phyloP scores from a whole-genome alignment of 2,888 invertebrate genomes.

The Lasioglossum pauxillum region DNA sequence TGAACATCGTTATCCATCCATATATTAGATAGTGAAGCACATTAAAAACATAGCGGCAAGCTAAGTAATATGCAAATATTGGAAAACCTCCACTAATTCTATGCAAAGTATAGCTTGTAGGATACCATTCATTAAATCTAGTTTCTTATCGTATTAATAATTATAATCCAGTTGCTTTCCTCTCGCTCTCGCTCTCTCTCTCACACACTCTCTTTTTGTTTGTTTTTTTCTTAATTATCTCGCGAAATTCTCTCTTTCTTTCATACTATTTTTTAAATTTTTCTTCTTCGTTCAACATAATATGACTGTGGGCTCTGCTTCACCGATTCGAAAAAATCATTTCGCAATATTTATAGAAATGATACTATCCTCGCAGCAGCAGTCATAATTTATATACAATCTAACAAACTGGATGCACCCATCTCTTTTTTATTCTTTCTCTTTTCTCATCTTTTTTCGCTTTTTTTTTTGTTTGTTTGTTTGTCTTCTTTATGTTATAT shows the following conservation, averaged over 20 bases:
- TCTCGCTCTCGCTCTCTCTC: background rate
- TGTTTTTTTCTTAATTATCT: background rate
- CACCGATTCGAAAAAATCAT: constrained; percentile 21
- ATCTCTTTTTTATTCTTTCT: background rate
- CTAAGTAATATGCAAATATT: constrained; percentile 86
- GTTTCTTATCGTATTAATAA: constrained; percentile 56
- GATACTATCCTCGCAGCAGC: constrained; percentile 44
- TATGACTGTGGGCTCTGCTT: constrained; percentile 42
- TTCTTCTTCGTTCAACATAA: constrained; percentile 28
- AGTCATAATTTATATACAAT: constrained; percentile 67
- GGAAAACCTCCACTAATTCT: constrained; percentile 95
- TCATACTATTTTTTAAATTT: background rate
- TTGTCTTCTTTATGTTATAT: background rate
- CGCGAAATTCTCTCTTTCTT: constrained; percentile 2
- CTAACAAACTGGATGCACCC: constrained; percentile 51
- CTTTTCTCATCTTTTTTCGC: background rate
- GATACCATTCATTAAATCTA: constrained; percentile 72
- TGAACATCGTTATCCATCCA: constrained; percentile 61
- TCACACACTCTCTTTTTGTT: background rate
- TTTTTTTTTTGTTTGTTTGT: background rate
- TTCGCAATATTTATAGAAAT: constrained; percentile 54
- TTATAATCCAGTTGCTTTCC: constrained; percentile 41
- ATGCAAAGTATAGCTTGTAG: constrained; percentile 97
- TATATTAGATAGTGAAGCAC: constrained; percentile 72
- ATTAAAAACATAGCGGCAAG: constrained; percentile 77